Evolutionary conservation across 1,140 invertebrate genomes (phyloP), one percentile per base, ranked within the genome.

Genomic region (Drosophila orosa): DNA sequence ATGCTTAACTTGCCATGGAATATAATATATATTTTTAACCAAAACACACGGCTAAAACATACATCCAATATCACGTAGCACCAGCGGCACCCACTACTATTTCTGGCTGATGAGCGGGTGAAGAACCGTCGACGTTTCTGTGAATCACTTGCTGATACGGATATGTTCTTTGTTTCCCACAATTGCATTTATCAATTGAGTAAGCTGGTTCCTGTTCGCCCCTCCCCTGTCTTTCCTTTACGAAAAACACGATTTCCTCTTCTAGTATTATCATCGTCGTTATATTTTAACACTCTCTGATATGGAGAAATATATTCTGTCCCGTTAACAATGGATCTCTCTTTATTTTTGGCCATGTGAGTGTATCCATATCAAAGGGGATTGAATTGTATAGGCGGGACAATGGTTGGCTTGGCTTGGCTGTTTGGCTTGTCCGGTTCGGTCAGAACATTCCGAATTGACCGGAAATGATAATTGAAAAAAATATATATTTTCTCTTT

Each of bases 381-480:
- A 66, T 68, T 68, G 61, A 42, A 67, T 44, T 68, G 60, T 68
- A 67, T 44, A 44, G 37, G 13, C 31, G 59, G 59, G 57, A 66
- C 60, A 67, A 55, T 12, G 61, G 29, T 44, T 29, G 67, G 27
- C 29, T 44, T 29, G 67, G 27, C 29, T 31, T 24, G 19, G 10
- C 17, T 22, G 39, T 22, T 33, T 31, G 25, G 15, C 29, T 57
- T 58, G 47, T 69, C 63, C 40, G 44, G 47, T 69, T 47, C 40
- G 44, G 50, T 37, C 63, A 69, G 67, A 69, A 71, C 63, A 71
- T 71, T 47, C 33, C 78, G 45, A 86, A 78, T 57, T 76, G 71
- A 80, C 84, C 84, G 83, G 83, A 87, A 87, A 89, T 83, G 83
- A 87, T 87, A 87, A 87, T 87, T 86, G 84, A 89, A 89, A 82